These are phyloP conservation scores for Cinclus mexicanus DNA, from an alignment of 2,113 vertebrate genomes.

Conservation along the genomic window DNA sequence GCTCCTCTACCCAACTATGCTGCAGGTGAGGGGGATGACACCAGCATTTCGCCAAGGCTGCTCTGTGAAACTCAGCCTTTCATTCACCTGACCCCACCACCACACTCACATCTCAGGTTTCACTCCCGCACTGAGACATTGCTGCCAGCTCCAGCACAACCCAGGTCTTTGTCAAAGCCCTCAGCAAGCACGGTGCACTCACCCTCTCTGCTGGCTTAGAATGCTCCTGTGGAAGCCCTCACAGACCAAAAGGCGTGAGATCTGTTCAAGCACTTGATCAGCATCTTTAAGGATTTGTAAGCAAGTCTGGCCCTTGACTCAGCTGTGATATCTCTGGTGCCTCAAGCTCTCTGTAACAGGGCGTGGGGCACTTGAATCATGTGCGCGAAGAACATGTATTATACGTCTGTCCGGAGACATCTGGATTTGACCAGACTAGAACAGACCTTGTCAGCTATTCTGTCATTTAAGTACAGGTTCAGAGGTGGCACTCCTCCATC, in stretches of 20 bases:
- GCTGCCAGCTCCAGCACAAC: neutral
- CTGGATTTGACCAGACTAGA: neutral
- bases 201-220: neutral
- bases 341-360: neutral
- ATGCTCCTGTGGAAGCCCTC: neutral
- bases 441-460: neutral
- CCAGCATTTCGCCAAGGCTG: neutral
- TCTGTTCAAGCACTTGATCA: neutral
- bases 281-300: neutral
- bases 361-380: neutral
- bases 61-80: neutral
- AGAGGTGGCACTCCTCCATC: neutral
- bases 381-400: neutral
- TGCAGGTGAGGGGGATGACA: neutral
- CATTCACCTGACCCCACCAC: neutral
- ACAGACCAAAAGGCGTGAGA: neutral
- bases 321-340: neutral
- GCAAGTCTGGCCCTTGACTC: neutral
- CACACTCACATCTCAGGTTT: neutral
- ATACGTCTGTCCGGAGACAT: neutral
- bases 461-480: neutral
- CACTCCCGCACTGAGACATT: neutral
- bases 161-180: neutral
- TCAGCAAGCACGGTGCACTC: neutral
- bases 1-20: neutral